phyloP scores from a whole-genome alignment of 2,113 vertebrate species.

The Nestor notabilis region DNA sequence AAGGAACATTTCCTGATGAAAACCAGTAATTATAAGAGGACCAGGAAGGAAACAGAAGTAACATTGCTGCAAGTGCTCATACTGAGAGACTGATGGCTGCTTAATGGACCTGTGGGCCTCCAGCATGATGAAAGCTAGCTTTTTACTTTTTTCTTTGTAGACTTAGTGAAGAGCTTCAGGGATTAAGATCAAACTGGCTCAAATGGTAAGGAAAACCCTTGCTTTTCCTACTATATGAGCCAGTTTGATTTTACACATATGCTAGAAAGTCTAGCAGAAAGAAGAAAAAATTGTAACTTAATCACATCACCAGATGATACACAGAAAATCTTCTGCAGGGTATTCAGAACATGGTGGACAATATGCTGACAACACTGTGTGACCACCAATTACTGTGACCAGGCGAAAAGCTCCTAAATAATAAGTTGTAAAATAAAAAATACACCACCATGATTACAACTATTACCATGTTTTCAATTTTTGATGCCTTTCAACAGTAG shows the following conservation, averaged over 20 bases:
- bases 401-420: not conserved
- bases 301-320: not conserved
- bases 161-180: not conserved
- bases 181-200: not conserved
- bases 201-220: not conserved
- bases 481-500: not conserved
- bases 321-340: not conserved
- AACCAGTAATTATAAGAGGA: not conserved
- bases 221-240: not conserved
- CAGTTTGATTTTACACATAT: not conserved
- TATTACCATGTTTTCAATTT: not conserved
- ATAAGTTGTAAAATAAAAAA: not conserved
- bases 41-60: not conserved
- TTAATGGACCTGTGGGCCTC: not conserved
- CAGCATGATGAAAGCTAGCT: not conserved
- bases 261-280: not conserved
- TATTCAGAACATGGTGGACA: not conserved
- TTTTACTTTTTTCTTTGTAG: not conserved
- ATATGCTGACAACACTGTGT: not conserved
- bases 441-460: not conserved
- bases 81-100: not conserved
- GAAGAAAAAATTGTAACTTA: not conserved
- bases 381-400: not conserved
- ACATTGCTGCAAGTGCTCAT: accelerated
- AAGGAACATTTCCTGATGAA: not conserved